Conservation (phyloP, 1,140 invertebrate genomes). For the Magallana ariakensis region DNA sequence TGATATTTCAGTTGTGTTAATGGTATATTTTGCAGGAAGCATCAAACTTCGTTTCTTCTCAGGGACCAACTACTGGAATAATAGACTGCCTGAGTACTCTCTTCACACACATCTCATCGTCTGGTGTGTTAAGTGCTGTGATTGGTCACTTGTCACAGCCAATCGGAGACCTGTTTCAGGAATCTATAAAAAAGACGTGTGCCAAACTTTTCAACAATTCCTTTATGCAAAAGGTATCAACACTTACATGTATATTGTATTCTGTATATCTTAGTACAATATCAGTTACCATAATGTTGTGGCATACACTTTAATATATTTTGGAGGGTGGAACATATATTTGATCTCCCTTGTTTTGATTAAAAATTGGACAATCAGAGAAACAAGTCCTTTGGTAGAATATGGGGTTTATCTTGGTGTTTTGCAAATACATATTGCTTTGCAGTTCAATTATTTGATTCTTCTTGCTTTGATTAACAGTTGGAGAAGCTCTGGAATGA, state of each 20-base stretch:
- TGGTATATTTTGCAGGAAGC: conserved; percentile 9
- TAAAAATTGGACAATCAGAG: too few species aligned
- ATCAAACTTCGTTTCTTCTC: neutral
- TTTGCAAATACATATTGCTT: too few species aligned
- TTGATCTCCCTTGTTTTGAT: too few species aligned
- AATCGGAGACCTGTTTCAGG: conserved; percentile 61
- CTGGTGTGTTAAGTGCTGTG: conserved; percentile 63
- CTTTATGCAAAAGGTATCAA: conserved; percentile 70
- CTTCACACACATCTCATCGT: conserved; percentile 67
- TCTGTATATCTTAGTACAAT: too few species aligned
- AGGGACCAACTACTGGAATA: conserved; percentile 47
- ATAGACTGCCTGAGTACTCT: conserved; percentile 62
- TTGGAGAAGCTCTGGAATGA: conserved; percentile 74
- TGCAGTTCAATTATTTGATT: conserved; percentile 28
- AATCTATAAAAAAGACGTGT: conserved; percentile 52
- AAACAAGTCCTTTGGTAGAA: too few species aligned
- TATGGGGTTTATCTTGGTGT: too few species aligned
- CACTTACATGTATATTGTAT: neutral
- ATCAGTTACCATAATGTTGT: too few species aligned
- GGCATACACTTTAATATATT: too few species aligned
- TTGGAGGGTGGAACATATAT: too few species aligned
- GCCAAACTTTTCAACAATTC: conserved; percentile 64
- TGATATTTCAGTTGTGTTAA: too few species aligned
- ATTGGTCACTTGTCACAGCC: conserved; percentile 66
- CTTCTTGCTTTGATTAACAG: conserved; percentile 69